Evolutionary conservation across 2,888 invertebrate genomes (phyloP).

Genomic region (Carcina quercana): DNA sequence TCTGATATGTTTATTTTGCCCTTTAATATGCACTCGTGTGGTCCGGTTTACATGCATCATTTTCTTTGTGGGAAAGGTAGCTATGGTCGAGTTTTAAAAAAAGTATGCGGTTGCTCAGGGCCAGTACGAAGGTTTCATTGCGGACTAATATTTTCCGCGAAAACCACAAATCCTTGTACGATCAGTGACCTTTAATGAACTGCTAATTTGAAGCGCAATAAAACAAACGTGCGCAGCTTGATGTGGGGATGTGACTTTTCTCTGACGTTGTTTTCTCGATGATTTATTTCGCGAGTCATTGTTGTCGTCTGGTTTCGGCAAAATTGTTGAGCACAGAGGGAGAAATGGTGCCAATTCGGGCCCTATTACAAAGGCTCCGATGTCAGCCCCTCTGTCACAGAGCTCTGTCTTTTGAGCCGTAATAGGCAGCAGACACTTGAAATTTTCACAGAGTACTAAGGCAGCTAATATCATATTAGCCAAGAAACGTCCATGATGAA

Average conservation of each 20-base stretch:
- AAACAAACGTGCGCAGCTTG: too few species aligned
- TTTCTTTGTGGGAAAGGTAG: constrained; percentile 37
- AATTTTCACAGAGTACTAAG: too few species aligned
- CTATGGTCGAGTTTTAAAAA: constrained; percentile 44
- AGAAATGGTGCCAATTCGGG: too few species aligned
- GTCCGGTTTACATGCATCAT: constrained; percentile 32
- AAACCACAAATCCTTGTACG: constrained; percentile 15
- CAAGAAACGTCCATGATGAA: too few species aligned
- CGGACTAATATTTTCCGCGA: constrained; percentile 30
- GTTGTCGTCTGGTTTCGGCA: constrained; percentile 1
- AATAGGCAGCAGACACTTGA: too few species aligned
- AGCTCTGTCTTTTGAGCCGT: too few species aligned
- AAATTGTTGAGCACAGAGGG: too few species aligned
- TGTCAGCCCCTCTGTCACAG: too few species aligned
- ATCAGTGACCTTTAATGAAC: constrained; percentile 4
- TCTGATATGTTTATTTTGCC: constrained; percentile 28
- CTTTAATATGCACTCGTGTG: constrained; percentile 22
- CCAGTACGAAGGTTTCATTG: constrained; percentile 31
- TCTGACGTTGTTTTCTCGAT: not conserved
- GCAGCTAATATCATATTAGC: too few species aligned
- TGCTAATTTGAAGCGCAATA: constrained; percentile 3
- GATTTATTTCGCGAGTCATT: constrained; percentile 2
- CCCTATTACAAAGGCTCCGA: too few species aligned
- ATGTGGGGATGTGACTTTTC: too few species aligned
- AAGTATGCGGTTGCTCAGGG: constrained; percentile 33